These are phyloP conservation scores for Drosophila planitibia DNA, from an alignment of 2,888 invertebrate genomes.

Conservation along the genomic window DNA sequence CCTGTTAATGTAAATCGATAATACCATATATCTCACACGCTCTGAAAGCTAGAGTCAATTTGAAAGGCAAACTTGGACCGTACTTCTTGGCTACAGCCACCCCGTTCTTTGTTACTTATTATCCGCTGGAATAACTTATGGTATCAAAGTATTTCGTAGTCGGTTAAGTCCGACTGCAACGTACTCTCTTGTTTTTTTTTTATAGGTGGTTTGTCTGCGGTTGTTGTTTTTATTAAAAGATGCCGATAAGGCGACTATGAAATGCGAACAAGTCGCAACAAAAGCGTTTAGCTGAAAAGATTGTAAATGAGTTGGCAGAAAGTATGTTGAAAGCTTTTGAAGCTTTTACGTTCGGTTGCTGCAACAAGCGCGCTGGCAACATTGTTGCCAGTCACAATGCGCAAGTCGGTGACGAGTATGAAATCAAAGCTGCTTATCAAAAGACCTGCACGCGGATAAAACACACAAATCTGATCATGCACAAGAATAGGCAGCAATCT, in stretches of 20 bases:
- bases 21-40: too few species aligned
- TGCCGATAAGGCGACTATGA: background rate
- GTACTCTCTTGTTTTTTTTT: background rate
- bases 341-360: constrained; percentile 25
- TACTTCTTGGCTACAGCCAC: too few species aligned
- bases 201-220: constrained; percentile 84
- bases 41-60: too few species aligned
- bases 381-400: constrained; percentile 23
- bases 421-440: constrained; percentile 19
- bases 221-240: constrained; percentile 41
- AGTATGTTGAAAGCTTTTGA: background rate
- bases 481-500: constrained; percentile 9
- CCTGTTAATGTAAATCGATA: too few species aligned
- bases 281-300: constrained; percentile 1
- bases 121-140: too few species aligned
- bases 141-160: too few species aligned
- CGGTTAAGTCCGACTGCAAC: too few species aligned
- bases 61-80: too few species aligned
- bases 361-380: constrained; percentile 21
- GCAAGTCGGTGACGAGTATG: constrained; percentile 16
- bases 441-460: constrained; percentile 40
- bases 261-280: background rate
- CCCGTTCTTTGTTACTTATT: too few species aligned
- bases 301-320: background rate
- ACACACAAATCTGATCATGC: constrained; percentile 17